phyloP scores from a whole-genome alignment of 2,888 invertebrate genomes.

The Teleiodes luculella region DNA sequence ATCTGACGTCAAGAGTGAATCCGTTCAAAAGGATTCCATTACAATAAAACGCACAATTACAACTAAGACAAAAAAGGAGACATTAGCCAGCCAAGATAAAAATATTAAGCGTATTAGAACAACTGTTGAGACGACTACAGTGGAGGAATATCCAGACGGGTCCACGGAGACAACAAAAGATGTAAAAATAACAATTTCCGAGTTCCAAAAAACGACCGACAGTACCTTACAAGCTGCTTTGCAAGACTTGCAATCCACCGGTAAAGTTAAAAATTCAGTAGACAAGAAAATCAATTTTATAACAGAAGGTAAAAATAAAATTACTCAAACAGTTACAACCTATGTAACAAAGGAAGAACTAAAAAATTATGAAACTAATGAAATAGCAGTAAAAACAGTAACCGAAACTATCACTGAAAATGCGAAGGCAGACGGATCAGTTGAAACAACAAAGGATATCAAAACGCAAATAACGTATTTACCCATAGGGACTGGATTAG shows the following conservation, averaged over 20 bases:
- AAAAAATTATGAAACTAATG: constrained; percentile 51
- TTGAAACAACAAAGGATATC: constrained; percentile 71
- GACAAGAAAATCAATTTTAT: constrained; percentile 74
- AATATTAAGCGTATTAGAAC: constrained; percentile 78
- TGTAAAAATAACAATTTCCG: constrained; percentile 73
- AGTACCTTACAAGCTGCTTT: constrained; percentile 67
- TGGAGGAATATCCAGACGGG: constrained; percentile 73
- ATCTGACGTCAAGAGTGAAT: constrained; percentile 60
- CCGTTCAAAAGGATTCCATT: constrained; percentile 49
- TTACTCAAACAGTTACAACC: constrained; percentile 64
- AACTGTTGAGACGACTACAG: constrained; percentile 72
- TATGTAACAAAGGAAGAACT: constrained; percentile 70
- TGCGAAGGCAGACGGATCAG: constrained; percentile 56
- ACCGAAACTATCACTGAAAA: constrained; percentile 71
- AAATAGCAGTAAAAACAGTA: constrained; percentile 68
- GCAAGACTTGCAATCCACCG: constrained; percentile 60
- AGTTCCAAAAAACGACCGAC: constrained; percentile 68
- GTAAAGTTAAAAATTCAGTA: constrained; percentile 62
- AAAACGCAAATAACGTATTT: constrained; percentile 72
- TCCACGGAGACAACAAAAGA: constrained; percentile 77
- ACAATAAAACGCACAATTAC: constrained; percentile 64
- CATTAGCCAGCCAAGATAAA: constrained; percentile 68
- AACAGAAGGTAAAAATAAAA: constrained; percentile 62
- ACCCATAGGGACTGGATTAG: constrained; percentile 63
- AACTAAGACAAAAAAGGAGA: constrained; percentile 69